Base-by-base conservation (phyloP, 2,797 vertebrate genomes). In the Ceyx erithaca region DNA sequence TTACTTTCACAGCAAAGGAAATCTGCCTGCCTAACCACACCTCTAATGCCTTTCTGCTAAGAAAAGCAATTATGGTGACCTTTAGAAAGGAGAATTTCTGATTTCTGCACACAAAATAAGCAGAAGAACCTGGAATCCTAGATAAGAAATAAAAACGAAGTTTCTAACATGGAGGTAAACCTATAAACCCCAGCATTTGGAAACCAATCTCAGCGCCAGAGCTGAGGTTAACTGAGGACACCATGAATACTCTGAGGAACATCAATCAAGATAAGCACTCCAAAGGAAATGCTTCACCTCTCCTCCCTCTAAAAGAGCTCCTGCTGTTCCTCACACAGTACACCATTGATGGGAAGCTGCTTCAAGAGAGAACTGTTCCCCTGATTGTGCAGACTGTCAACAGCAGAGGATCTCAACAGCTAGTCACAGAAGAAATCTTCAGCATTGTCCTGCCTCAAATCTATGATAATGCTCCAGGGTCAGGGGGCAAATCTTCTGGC, bases 331-430 rank as follows among this genome's bases (percentile, higher is more conserved):
- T 93, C 76, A 58, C 2, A 9, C 10, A 31, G 45, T 19, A 77
- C 80, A 28, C 57, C 64, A 43, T 1, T n/a, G 70, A 86, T 64
- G 55, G 73, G 54, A 86, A 85, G 57, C 13, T 54, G 68, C 82
- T 90, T 92, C 83, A 71, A 77, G 52, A 77, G 22, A 87, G 80
- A 81, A 61, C 67, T 84, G 41, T 4, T 90, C 73, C 79, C 68
- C 20, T 91, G 94, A 94, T 91, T 87, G 73, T 90, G 80, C 75
- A 86, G 67, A 23, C 59, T 84, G 45, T 51, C 80, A 91, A 71
- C 59, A 92, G 79, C 85, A 68, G 45, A 67, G 43, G 80, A 89
- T 79, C 75, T 85, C 73, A 90, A 72, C 85, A 88, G 45, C n/a
- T 17, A 51, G 59, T 58, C 80, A 54, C 26, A 80, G 45, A 79